Conservation (phyloP, 2,113 vertebrate species). For the Channa maculata region DNA sequence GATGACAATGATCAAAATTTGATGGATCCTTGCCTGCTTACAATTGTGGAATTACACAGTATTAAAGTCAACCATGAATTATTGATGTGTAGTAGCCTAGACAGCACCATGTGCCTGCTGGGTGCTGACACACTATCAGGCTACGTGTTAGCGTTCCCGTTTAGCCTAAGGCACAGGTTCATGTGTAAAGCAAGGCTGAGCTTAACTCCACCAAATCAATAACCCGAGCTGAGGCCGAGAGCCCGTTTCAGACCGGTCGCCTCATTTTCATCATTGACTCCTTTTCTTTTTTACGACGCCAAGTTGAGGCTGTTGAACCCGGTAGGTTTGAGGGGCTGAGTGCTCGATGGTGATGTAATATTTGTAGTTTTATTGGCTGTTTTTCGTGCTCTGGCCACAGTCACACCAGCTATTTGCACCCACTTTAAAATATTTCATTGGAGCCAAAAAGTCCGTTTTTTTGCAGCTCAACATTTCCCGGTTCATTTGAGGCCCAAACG, state of each 20-base stretch:
- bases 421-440: not conserved
- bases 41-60: conserved; percentile 71
- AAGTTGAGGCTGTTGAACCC: conserved; percentile 22
- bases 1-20: conserved; percentile 70
- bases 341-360: conserved; percentile 32
- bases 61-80: conserved; percentile 72
- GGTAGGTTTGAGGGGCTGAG: conserved; percentile 30
- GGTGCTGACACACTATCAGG: conserved; percentile 48
- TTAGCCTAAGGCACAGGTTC: conserved; percentile 34
- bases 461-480: no score
- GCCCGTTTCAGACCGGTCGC: conserved; percentile 12
- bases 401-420: conserved; percentile 49
- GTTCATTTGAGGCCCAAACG: not conserved
- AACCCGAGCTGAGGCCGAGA: conserved; percentile 26
- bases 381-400: conserved; percentile 28
- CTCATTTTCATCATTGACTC: conserved; percentile 35
- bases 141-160: conserved; percentile 28
- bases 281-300: conserved; percentile 18
- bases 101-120: conserved; percentile 30
- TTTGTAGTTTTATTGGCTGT: conserved; percentile 52
- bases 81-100: conserved; percentile 62
- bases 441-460: no score
- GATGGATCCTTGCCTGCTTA: conserved; percentile 65
- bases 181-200: conserved; percentile 27
- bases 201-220: conserved; percentile 47